Evolutionary conservation across 2,113 vertebrate genomes (phyloP), one percentile per base, ranked within the genome.

Genomic region (Zosterops pallidus): DNA sequence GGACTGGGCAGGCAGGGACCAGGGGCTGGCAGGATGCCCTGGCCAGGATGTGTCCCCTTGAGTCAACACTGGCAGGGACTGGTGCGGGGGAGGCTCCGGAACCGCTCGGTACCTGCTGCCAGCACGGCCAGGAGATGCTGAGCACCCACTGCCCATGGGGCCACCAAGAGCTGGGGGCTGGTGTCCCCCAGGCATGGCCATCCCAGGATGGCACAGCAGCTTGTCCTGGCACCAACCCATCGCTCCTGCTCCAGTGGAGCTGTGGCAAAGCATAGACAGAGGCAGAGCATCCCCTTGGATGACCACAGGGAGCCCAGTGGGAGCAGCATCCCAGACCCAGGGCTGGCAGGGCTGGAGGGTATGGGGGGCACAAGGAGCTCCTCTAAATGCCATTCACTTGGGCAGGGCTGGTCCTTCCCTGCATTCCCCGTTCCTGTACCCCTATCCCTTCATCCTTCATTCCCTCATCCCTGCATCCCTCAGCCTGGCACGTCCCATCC

Each of bases 121-220:
- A 50, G 88, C 8, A 0, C 0, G 0, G 64, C 56, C 3, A 0
- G 62, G 79, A 25, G n/a, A n/a, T 0, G 0, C 29, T 24, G 69
- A n/a, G 85, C 69, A 52, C 68, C 64, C 29, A 5, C 35, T 3
- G 2, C 52, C 57, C 17, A 3, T 28, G n/a, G 24, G n/a, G 21
- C 33, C 47, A 23, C 4, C 2, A 24, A 22, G 31, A 39, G 21
- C 64, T 1, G 0, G 11, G 44, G 42, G 14, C 52, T n/a, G 10
- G 60, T 25, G 53, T 47, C 18, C 20, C 16, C 14, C 24, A 6
- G 24, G 59, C 33, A 68, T 12, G 33, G 50, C 41, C 39, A 53
- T 31, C 47, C 25, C 18, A 5, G 47, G 44, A 15, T 0, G 5
- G 29, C 8, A 0, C 7, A n/a, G 55, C 3, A 2, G 6, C n/a